phyloP scores from a whole-genome alignment of 2,888 invertebrate species.

The Volucella inanis region DNA sequence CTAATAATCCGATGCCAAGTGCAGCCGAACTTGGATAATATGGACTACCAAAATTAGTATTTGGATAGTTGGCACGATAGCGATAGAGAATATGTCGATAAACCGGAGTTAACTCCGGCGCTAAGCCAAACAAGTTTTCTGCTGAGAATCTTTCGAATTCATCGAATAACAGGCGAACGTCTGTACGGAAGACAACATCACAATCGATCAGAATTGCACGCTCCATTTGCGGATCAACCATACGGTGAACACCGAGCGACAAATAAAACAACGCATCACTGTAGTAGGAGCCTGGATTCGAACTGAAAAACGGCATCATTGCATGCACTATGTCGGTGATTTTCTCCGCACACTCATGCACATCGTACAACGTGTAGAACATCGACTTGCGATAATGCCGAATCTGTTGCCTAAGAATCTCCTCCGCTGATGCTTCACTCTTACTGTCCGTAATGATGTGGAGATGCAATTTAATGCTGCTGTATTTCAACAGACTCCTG shows the following conservation, averaged over 20 bases:
- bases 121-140: conserved; percentile 88
- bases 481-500: conserved; percentile 81
- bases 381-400: conserved; percentile 82
- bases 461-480: conserved; percentile 84
- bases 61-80: conserved; percentile 87
- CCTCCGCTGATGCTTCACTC: conserved; percentile 85
- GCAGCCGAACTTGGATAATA: conserved; percentile 79
- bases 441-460: conserved; percentile 86
- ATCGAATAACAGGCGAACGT: conserved; percentile 86
- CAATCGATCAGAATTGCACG: conserved; percentile 89
- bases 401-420: conserved; percentile 82
- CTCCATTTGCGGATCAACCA: conserved; percentile 86
- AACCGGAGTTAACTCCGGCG: conserved; percentile 90
- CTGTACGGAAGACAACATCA: conserved; percentile 89
- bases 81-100: conserved; percentile 89
- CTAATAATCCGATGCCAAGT: conserved; percentile 31
- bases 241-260: conserved; percentile 88
- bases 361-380: conserved; percentile 85
- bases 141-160: conserved; percentile 87
- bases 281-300: conserved; percentile 88
- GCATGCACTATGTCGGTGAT: conserved; percentile 86
- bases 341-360: conserved; percentile 85
- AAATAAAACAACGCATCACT: conserved; percentile 91
- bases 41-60: conserved; percentile 85
- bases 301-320: conserved; percentile 89